Conservation (phyloP, 2,797 vertebrate genomes). For the Acipenser oxyrinchus region DNA sequence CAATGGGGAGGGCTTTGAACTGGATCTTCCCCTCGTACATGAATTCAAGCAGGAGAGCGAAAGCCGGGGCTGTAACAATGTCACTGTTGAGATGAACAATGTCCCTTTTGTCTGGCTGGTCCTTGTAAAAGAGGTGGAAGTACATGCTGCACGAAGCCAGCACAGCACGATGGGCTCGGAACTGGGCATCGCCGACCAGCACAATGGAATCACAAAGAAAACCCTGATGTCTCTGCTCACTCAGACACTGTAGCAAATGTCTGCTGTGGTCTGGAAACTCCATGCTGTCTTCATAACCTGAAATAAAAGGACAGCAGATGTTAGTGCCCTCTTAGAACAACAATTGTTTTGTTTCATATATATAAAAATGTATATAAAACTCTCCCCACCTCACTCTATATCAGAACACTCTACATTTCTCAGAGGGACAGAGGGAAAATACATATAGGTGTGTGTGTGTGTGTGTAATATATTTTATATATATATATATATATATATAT, state of each 20-base stretch:
- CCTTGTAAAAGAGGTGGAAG: slow-evolving; percentile 99
- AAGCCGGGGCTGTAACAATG: slow-evolving; percentile 97
- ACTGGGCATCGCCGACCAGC: slow-evolving; percentile 96
- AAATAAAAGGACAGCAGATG: slow-evolving; percentile 34
- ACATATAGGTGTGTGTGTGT: no score
- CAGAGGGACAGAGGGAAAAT: no score
- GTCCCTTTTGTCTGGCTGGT: slow-evolving; percentile 98
- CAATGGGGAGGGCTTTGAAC: slow-evolving; percentile 96
- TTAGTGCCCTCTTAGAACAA: slow-evolving; percentile 29
- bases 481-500: no score
- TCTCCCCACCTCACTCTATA: no score
- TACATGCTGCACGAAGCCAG: slow-evolving; percentile 99
- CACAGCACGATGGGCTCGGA: slow-evolving; percentile 93
- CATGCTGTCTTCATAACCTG: slow-evolving; percentile 99
- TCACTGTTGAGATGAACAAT: slow-evolving; percentile 99
- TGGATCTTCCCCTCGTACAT: slow-evolving; percentile 99
- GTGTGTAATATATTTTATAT: no score
- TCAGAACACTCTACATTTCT: no score
- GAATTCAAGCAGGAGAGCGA: slow-evolving; percentile 98
- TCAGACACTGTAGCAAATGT: slow-evolving; percentile 99
- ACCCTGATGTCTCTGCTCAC: slow-evolving; percentile 96
- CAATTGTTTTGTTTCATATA: no score
- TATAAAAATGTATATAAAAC: no score
- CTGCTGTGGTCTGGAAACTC: slow-evolving; percentile 99
- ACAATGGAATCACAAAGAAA: slow-evolving; percentile 98